Evolutionary conservation across 2,113 vertebrate species (phyloP), one percentile per base, ranked within the genome.

Genomic region (Polypterus bichir): DNA sequence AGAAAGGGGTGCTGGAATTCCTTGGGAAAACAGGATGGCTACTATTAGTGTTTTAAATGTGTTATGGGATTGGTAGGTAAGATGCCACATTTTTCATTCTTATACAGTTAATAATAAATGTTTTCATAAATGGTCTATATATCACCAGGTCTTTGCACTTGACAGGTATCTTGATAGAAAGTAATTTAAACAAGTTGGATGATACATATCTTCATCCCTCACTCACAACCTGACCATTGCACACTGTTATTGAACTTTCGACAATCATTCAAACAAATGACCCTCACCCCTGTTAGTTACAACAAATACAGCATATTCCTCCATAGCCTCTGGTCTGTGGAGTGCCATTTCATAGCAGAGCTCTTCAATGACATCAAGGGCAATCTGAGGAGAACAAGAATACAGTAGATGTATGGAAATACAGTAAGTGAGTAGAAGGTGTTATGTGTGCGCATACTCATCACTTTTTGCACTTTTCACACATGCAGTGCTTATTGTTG

Each of bases 331-430:
- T 0, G 76, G 71, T 9, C 84, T 83, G 44, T 88, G 86, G 10
- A 97, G 78, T n/a, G 81, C 91, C 93, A 98, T 97, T 77, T 98
- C 96, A 0, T 74, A 77, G 70, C 95, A 98, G 48, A 98, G 83
- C 72, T 97, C 93, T 71, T 96, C 88, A 0, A 97, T 88, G 6
- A 85, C 89, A 0, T 99, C 94, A 69, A 89, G 76, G 61, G 91
- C 88, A 63, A 98, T 91, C 96, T 98, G 64, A 7, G 46, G 44
- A 27, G 45, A 64, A 59, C 5, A 59, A 67, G 52, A 56, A 54
- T 10, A 66, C 9, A 48, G 45, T 58, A 10, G 44, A 27, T 9
- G 45, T 8, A 62, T 62, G 3, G 4, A 4, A 45, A 5, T 4
- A 57, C 44, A 8, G 48, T 3, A 63, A 9, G 5, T 46, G n/a